Base-by-base conservation (phyloP, 2,888 invertebrate species). In the Labia minor region DNA sequence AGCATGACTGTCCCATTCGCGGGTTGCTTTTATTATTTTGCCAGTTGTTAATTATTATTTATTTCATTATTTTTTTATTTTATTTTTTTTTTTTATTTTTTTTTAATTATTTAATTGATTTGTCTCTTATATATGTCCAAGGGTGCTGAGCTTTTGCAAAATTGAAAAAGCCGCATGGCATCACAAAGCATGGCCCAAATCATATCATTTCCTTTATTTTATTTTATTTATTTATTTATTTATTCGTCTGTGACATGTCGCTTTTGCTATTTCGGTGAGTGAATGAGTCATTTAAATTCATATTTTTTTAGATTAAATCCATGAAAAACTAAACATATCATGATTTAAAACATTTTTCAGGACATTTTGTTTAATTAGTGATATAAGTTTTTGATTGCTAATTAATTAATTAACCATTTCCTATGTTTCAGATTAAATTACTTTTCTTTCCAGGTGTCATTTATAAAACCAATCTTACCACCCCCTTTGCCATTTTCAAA, bases 1-100 rank as follows among this genome's bases (percentile, higher is more conserved):
- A 49, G 49, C 49, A 49, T 49, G 49, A 49, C 49, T 49, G 49
- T 49, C 49, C 49, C 14, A 8, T 3, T 49, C 49, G 49, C 49
- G 49, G 49, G 49, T 49, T 49, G 49, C 49, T 49, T 49, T 49
- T 49, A 49, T 49, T 49, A 49, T 49, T 49, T 49, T 49, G 49
- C 49, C 49, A 8, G 8, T 26, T 26, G 26, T 6, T 26, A 26
- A 26, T 26, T 26, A 33, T 33, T 33, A 11, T 33, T 33, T 33
- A 33, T 33, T 33, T 33, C 11, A 33, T 33, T 33, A 8, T n/a
- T 3, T 8, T 49, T 49, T 49, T 14, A n/a, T 10, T 49, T 49
- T 49, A 49, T 49, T n/a, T 49, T 49, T 49, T 49, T 10, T 49
- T 49, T 49, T 49, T 49, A 8, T 49, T 10, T 49, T 49, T 16